These are phyloP conservation scores for Sarcophaga subvicina DNA, from an alignment of 2,888 invertebrate genomes.

Conservation along the genomic window DNA sequence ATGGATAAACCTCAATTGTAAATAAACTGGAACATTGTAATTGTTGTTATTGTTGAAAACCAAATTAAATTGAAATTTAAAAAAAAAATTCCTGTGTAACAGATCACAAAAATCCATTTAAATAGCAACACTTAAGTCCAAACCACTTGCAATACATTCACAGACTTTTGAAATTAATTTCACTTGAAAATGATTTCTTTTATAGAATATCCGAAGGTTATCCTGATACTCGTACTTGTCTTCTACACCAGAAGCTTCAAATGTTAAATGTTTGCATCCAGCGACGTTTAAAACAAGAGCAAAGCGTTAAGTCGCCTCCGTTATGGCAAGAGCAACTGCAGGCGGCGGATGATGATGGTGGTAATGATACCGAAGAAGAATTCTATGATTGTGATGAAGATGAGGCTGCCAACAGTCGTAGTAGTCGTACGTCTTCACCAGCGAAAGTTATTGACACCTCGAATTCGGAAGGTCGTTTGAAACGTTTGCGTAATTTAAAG, in stretches of 20 bases:
- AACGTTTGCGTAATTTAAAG: conserved; percentile 86
- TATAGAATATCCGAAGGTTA: conserved; percentile 89
- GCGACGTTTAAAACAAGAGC: conserved; percentile 80
- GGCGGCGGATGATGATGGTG: conserved; percentile 36
- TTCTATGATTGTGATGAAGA: conserved; percentile 91
- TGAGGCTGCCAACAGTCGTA: conserved; percentile 12
- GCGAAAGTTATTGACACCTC: conserved; percentile 3
- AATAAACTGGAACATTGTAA: not conserved
- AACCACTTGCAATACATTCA: not conserved
- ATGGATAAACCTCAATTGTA: not conserved
- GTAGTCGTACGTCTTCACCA: conserved; percentile 36
- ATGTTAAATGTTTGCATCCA: conserved; percentile 91
- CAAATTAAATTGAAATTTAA: conserved; percentile 17
- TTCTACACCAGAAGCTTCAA: conserved; percentile 97
- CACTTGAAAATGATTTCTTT: not conserved
- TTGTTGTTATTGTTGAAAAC: not conserved
- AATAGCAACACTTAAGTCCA: not conserved
- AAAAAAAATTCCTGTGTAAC: not conserved
- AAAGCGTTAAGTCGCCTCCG: conserved; percentile 3
- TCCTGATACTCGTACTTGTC: conserved; percentile 94
- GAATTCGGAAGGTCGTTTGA: conserved; percentile 87
- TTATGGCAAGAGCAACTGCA: not conserved
- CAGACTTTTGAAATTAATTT: not conserved
- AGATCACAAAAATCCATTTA: conserved; percentile 26
- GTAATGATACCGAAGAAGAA: conserved; percentile 83